phyloP scores from a whole-genome alignment of 2,113 vertebrate genomes.

The Dermatemys mawii region DNA sequence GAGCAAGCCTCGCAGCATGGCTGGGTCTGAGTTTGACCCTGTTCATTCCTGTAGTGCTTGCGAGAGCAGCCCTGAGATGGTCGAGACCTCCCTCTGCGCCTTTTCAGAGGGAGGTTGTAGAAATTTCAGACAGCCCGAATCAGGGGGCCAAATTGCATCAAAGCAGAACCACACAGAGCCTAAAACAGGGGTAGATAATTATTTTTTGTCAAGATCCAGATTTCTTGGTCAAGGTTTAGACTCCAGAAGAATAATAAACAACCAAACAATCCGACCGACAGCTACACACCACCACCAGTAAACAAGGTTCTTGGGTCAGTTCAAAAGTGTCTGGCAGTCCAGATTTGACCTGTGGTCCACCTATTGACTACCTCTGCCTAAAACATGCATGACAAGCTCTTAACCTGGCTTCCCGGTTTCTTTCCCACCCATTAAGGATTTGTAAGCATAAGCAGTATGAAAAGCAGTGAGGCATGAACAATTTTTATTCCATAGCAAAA shows the following conservation, averaged over 20 bases:
- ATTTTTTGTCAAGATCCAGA: too few species aligned
- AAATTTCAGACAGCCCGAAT: slow-evolving; percentile 68
- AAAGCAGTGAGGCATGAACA: neutral
- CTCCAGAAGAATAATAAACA: too few species aligned
- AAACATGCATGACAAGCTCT: neutral
- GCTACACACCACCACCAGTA: too few species aligned
- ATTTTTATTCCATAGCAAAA: neutral
- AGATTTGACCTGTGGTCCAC: too few species aligned
- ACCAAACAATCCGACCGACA: too few species aligned
- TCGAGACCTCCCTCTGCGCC: slow-evolving; percentile 77
- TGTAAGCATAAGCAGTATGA: neutral
- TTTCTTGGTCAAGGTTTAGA: too few species aligned
- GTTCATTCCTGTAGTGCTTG: slow-evolving; percentile 74
- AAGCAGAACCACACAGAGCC: neutral
- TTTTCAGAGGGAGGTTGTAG: slow-evolving; percentile 75
- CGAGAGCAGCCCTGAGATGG: slow-evolving; percentile 69
- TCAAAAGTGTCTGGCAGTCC: too few species aligned
- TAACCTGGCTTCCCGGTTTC: neutral
- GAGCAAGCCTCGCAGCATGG: slow-evolving; percentile 55
- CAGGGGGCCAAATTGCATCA: too few species aligned
- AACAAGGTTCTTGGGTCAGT: too few species aligned
- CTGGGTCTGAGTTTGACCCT: slow-evolving; percentile 56
- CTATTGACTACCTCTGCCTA: neutral
- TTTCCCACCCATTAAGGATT: neutral
- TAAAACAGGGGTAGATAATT: neutral